phyloP scores from a whole-genome alignment of 1,140 invertebrate species.

The Sinonovacula constricta region DNA sequence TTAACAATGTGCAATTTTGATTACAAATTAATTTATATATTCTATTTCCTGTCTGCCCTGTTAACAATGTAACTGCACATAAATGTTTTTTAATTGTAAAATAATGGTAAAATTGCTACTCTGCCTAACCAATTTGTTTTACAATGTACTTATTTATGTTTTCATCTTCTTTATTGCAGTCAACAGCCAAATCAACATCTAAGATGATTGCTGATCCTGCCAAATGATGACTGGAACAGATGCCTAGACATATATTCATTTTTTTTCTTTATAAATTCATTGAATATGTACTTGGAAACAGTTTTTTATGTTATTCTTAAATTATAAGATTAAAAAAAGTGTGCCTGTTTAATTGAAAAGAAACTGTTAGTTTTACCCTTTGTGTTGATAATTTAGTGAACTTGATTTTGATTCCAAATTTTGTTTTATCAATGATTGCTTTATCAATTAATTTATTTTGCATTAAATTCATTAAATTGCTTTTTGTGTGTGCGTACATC shows the following conservation, averaged over 20 bases:
- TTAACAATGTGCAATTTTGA: no score
- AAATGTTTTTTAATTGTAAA: no score
- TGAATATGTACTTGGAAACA: not conserved
- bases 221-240: not conserved
- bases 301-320: not conserved
- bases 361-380: not conserved
- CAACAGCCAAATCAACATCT: constrained; percentile 45
- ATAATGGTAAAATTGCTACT: no score
- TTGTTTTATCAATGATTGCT: no score
- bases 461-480: not conserved
- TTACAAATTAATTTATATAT: no score
- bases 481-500: not conserved
- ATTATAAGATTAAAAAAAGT: not conserved
- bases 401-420: no score
- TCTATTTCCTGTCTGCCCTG: no score
- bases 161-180: constrained; percentile 31
- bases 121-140: no score
- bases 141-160: constrained; percentile 2
- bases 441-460: not conserved
- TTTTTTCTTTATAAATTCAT: not conserved
- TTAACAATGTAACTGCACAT: no score
- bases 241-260: not conserved
- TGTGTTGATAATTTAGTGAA: not conserved
- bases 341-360: not conserved
- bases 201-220: not conserved